A percentile compares a stretch with the other conserved stretches of the same genome.
phyloP scores from a whole-genome alignment of 2,888 invertebrate species.

The Phasia obesa region DNA sequence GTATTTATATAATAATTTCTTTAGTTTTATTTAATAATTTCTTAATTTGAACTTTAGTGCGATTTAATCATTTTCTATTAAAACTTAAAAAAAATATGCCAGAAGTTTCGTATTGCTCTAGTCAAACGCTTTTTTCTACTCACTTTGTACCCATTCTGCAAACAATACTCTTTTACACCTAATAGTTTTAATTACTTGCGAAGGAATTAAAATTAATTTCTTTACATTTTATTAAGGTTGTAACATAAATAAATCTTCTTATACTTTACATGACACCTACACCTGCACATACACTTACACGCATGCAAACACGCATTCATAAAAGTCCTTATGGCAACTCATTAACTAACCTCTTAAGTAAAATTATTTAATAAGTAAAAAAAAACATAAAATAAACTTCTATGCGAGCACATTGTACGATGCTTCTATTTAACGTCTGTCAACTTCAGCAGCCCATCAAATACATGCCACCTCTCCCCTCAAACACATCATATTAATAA shows the following conservation, averaged over 20 bases:
- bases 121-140: background rate
- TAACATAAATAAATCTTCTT: background rate
- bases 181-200: conserved; percentile 55
- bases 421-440: conserved; percentile 17
- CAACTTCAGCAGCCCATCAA: conserved; percentile 2
- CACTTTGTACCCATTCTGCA: background rate
- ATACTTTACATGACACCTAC: background rate
- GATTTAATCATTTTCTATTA: too few relatives aligned
- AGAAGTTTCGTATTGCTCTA: too few relatives aligned
- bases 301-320: conserved; percentile 12
- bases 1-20: too few relatives aligned
- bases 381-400: background rate
- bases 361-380: conserved; percentile 35
- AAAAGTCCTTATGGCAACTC: conserved; percentile 60
- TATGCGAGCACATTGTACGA: background rate
- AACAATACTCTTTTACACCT: conserved; percentile 10
- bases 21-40: too few relatives aligned
- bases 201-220: conserved; percentile 43
- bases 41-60: too few relatives aligned
- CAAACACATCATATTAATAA: background rate
- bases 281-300: background rate
- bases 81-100: too few relatives aligned
- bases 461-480: background rate
- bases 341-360: conserved; percentile 68
- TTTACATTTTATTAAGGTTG: background rate